Evolutionary conservation across 2,113 vertebrate genomes (phyloP).

Genomic region (Carassius auratus): DNA sequence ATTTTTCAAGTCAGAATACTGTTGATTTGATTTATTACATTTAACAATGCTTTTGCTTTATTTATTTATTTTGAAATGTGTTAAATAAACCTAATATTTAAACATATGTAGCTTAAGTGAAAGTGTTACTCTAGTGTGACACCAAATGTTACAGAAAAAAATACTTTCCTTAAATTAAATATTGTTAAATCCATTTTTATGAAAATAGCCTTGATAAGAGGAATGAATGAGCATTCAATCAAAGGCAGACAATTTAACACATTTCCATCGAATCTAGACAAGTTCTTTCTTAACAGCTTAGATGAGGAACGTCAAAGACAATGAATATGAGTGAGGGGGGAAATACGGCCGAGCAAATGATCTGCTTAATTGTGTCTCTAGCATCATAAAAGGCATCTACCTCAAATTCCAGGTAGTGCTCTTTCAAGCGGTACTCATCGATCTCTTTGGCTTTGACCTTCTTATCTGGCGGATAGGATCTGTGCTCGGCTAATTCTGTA

Average conservation of each 20-base stretch:
- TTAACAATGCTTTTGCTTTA: too few species aligned
- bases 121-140: too few species aligned
- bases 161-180: too few species aligned
- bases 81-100: too few species aligned
- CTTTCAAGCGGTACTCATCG: constrained; percentile 89
- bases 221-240: neutral
- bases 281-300: constrained; percentile 3
- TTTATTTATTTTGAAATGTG: too few species aligned
- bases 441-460: constrained; percentile 89
- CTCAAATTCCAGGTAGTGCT: constrained; percentile 92
- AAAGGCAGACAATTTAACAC: constrained; percentile 7
- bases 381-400: constrained; percentile 64
- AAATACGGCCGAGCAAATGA: neutral
- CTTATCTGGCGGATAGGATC: constrained; percentile 88
- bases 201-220: too few species aligned
- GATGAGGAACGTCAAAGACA: constrained; percentile 25
- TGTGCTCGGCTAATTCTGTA: constrained; percentile 86
- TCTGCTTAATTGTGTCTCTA: neutral
- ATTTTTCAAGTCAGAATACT: too few species aligned
- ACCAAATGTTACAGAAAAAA: too few species aligned
- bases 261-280: constrained; percentile 16
- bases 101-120: too few species aligned
- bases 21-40: too few species aligned
- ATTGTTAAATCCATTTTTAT: too few species aligned
- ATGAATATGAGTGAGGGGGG: too few species aligned